phyloP scores from a whole-genome alignment of 2,797 vertebrate species.

The Microctenopoma stevenorrisi region DNA sequence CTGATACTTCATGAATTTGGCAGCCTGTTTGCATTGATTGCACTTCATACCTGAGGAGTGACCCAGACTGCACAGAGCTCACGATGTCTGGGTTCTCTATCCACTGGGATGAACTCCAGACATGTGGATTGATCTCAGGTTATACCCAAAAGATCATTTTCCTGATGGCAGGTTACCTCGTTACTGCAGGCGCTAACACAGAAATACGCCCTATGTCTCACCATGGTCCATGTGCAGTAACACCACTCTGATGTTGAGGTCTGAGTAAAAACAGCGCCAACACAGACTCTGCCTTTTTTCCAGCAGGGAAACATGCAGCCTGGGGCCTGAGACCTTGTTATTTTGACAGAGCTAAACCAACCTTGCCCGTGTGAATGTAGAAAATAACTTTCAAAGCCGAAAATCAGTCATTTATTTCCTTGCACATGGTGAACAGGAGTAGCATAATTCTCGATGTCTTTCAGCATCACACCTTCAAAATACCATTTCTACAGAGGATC shows the following conservation, averaged over 20 bases:
- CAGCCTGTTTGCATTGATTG: constrained; percentile 37
- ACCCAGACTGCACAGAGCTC: background rate
- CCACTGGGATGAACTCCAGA: constrained; percentile 30
- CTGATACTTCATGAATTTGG: constrained; percentile 9
- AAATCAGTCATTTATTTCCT: constrained; percentile 36
- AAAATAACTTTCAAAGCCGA: constrained; percentile 58
- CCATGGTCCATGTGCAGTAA: constrained; percentile 30
- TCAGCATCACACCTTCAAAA: constrained; percentile 12
- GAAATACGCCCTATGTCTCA: constrained; percentile 43
- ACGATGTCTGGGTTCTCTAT: constrained; percentile 19
- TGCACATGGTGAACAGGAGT: constrained; percentile 22
- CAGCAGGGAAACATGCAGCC: constrained; percentile 52
- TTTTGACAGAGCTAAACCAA: constrained; percentile 62
- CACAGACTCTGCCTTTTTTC: constrained; percentile 27
- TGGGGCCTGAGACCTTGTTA: constrained; percentile 67
- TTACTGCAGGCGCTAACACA: constrained; percentile 25
- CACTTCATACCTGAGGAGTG: constrained; percentile 18
- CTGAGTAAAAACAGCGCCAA: constrained; percentile 43
- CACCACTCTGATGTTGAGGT: constrained; percentile 36
- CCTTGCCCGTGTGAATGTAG: constrained; percentile 42
- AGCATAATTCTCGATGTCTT: constrained; percentile 38
- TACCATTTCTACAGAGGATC: constrained; percentile 22
- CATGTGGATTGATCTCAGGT: constrained; percentile 39
- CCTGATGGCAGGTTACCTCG: constrained; percentile 39
- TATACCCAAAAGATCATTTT: constrained; percentile 45